phyloP scores from a whole-genome alignment of 2,888 invertebrate genomes.

The Caenorhabditis sp. region DNA sequence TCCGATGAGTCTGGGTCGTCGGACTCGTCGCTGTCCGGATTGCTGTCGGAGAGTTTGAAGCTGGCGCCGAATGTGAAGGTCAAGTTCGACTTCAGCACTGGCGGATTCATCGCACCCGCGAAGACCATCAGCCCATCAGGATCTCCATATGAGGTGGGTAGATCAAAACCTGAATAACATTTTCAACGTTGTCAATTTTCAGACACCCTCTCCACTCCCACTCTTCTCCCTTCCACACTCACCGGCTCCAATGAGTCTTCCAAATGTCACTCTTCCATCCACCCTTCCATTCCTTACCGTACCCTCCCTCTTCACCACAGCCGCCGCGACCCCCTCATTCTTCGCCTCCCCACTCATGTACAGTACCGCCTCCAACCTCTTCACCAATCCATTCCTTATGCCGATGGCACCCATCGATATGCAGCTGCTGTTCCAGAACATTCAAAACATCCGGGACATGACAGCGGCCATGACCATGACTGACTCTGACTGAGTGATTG shows the following conservation, averaged over 20 bases:
- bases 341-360: conserved; percentile 39
- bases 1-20: conserved; percentile 56
- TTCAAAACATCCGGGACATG: conserved; percentile 47
- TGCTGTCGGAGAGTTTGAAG: conserved; percentile 34
- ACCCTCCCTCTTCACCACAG: conserved; percentile 36
- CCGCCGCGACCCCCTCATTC: conserved; percentile 22
- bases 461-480: conserved; percentile 29
- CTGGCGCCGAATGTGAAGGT: conserved; percentile 30
- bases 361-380: conserved; percentile 9
- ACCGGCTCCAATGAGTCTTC: conserved; percentile 13
- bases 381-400: conserved; percentile 54
- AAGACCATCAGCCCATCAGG: conserved; percentile 10
- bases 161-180: background rate
- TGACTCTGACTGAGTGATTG: conserved; percentile 24
- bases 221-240: conserved; percentile 21
- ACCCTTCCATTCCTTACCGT: conserved; percentile 35
- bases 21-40: conserved; percentile 53
- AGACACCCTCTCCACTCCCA: conserved; percentile 45
- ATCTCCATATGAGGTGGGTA: conserved; percentile 41
- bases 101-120: conserved; percentile 18
- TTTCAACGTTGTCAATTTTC: background rate
- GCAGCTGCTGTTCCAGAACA: conserved; percentile 53
- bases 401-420: conserved; percentile 43
- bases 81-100: conserved; percentile 34
- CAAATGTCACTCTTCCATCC: conserved; percentile 6